A percentile compares a stretch with the other conserved stretches of the same genome.
Conservation (phyloP, 2,113 vertebrate species). For the Lamprotornis superbus region DNA sequence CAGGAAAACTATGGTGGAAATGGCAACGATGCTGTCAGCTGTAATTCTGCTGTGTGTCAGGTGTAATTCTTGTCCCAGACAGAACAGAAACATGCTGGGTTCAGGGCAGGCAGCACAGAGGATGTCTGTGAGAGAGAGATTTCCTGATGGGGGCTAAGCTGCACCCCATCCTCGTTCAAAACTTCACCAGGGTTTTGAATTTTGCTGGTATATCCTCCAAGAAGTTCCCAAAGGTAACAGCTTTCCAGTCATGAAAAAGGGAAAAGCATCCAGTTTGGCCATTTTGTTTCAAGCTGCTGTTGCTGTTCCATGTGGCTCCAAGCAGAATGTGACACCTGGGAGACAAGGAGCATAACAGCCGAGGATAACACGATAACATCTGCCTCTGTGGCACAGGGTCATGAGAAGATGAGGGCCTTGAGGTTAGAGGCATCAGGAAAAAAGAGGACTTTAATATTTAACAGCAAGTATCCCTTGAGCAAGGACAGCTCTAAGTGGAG, state of each 20-base stretch:
- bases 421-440: neutral
- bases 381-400: neutral
- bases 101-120: neutral
- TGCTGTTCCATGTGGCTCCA: neutral
- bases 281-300: neutral
- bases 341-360: accelerated
- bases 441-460: neutral
- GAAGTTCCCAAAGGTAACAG: neutral
- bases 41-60: neutral
- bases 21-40: accelerated
- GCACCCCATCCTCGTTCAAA: neutral
- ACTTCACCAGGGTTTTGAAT: neutral
- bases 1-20: neutral
- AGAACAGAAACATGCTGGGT: neutral
- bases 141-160: neutral
- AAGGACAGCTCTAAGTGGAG: neutral
- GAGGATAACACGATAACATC: neutral
- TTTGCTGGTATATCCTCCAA: neutral
- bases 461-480: neutral
- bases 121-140: neutral
- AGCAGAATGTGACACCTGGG: neutral
- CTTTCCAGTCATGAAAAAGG: neutral
- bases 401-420: neutral
- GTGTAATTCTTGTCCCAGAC: accelerated
- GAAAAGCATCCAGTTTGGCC: neutral